Conservation (phyloP, 2,113 vertebrate species). For the Aythya baeri region DNA sequence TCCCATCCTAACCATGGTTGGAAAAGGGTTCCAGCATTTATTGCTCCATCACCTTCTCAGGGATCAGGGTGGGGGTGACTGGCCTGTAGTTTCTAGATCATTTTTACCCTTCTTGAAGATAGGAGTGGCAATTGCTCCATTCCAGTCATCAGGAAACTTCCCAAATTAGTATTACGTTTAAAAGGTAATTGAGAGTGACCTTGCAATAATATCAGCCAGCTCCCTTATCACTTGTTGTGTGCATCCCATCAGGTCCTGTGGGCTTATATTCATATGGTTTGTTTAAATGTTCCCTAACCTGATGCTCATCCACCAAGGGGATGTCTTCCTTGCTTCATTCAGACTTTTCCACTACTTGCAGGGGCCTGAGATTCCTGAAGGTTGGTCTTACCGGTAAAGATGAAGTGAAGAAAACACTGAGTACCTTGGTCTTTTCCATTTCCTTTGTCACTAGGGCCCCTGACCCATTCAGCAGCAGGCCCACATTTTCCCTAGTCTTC, state of each 20-base stretch:
- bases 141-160: neutral
- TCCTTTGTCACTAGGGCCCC: neutral
- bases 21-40: neutral
- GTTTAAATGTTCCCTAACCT: neutral
- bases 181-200: neutral
- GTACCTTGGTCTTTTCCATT: neutral
- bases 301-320: neutral
- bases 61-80: rapidly evolving
- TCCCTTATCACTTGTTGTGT: neutral
- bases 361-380: neutral
- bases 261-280: neutral
- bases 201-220: neutral
- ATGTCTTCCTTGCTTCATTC: neutral
- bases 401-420: neutral
- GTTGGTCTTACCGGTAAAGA: neutral
- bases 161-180: neutral
- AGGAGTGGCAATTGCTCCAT: neutral
- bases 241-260: neutral
- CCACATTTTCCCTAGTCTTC: neutral
- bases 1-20: neutral
- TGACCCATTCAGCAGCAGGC: neutral
- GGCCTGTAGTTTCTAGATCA: neutral
- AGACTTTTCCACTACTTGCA: neutral
- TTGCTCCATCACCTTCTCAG: neutral
- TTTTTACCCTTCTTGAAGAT: neutral